Percentiles rank a stretch among this genome's conserved stretches.
phyloP scores from a whole-genome alignment of 2,113 vertebrate genomes.

The Rhinolophus sinicus region DNA sequence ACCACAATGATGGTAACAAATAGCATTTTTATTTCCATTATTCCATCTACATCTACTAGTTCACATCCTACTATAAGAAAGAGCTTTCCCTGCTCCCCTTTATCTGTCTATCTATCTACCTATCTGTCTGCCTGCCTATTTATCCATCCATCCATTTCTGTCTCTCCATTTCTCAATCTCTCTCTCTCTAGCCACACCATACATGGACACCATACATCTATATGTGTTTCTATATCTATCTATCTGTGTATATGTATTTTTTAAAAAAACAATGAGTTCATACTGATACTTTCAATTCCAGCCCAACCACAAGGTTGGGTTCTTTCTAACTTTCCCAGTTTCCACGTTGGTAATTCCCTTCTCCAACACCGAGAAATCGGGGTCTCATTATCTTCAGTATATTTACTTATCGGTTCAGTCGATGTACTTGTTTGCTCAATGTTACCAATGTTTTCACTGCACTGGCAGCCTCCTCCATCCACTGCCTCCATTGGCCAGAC shows the following conservation, averaged over 20 bases:
- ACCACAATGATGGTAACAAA: neutral
- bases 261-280: neutral
- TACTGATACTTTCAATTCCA: neutral
- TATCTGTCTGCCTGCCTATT: too few relatives aligned
- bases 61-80: neutral
- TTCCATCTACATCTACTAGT: neutral
- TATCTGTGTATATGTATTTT: neutral
- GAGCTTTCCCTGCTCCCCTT: neutral
- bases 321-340: neutral
- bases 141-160: too few relatives aligned
- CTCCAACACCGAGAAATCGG: neutral
- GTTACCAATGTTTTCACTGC: neutral
- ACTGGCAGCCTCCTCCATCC: neutral
- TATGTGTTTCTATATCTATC: neutral
- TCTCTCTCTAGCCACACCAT: too few relatives aligned
- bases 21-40: neutral
- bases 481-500: neutral
- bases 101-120: neutral
- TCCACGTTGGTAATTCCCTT: neutral
- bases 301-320: neutral
- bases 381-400: neutral
- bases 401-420: neutral
- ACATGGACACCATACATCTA: neutral
- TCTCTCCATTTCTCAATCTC: neutral
- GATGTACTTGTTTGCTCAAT: neutral